Percentiles rank a stretch among this genome's conserved stretches.
Evolutionary conservation across 2,797 vertebrate species (phyloP).

Genomic region (Taeniopygia guttata): DNA sequence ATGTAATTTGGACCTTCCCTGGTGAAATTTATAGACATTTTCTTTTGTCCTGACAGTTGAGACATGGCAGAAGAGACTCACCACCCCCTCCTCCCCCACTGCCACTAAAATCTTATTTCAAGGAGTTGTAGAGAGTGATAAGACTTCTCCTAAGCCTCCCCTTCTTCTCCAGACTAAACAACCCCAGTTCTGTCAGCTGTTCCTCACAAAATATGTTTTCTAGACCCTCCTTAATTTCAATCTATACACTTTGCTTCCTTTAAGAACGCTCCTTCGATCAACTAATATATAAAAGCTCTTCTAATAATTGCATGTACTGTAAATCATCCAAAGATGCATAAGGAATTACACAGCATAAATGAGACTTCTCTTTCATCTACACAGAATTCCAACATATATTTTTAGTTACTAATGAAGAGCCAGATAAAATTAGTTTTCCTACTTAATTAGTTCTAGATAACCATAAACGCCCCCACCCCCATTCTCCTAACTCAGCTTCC

Average conservation of each 20-base stretch:
- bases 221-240: neutral
- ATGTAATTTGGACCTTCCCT: neutral
- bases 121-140: accelerated
- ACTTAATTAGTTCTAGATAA: neutral
- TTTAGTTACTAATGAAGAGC: neutral
- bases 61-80: neutral
- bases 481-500: neutral
- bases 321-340: neutral
- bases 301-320: neutral
- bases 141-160: neutral
- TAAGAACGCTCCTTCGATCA: neutral
- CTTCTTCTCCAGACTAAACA: neutral
- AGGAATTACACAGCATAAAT: neutral
- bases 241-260: neutral
- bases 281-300: neutral
- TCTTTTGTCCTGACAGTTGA: neutral
- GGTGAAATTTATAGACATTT: neutral
- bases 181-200: accelerated
- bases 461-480: accelerated
- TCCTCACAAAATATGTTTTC: neutral
- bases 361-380: neutral
- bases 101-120: neutral
- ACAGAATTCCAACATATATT: neutral
- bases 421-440: neutral
- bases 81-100: accelerated